Evolutionary conservation across 1,140 invertebrate genomes (phyloP).

Genomic region (Gonatopus flavifemur): DNA sequence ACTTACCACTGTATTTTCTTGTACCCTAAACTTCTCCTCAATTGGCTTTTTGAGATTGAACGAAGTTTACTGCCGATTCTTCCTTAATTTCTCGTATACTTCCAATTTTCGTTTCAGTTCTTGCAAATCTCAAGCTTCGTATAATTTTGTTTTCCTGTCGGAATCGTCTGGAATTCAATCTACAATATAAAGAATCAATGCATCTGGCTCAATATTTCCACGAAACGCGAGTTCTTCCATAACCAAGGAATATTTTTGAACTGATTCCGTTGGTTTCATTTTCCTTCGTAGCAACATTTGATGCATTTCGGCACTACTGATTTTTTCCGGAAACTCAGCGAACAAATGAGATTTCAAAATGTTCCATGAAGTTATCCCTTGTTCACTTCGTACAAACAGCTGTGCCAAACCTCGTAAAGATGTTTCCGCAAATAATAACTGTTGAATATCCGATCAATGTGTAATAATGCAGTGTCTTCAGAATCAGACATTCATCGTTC

Average conservation of each 20-base stretch:
- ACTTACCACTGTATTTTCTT: too few relatives aligned
- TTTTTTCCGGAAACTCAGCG: slow-evolving; percentile 23
- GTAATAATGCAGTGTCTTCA: slow-evolving; percentile 27
- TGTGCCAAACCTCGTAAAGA: slow-evolving; percentile 31
- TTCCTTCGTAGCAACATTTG: slow-evolving; percentile 20
- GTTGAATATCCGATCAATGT: slow-evolving; percentile 28
- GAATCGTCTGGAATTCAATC: slow-evolving; percentile 22
- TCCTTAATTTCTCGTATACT: too few relatives aligned
- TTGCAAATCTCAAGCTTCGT: slow-evolving; percentile 5
- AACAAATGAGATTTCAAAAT: slow-evolving; percentile 22
- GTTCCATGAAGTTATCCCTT: slow-evolving; percentile 24
- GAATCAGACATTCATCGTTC: slow-evolving; percentile 33
- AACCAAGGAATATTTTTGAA: slow-evolving; percentile 39
- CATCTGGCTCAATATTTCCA: slow-evolving; percentile 27
- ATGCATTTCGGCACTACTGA: slow-evolving; percentile 28
- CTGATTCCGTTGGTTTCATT: slow-evolving; percentile 28
- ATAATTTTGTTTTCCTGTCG: slow-evolving; percentile 14
- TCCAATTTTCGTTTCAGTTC: too few relatives aligned
- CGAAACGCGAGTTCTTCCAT: slow-evolving; percentile 38
- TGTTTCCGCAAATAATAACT: slow-evolving; percentile 35
- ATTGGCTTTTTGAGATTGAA: too few relatives aligned
- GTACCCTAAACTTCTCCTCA: too few relatives aligned
- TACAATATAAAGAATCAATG: slow-evolving; percentile 25
- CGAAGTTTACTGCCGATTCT: too few relatives aligned
- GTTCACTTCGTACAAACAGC: slow-evolving; percentile 33